Conservation (phyloP, 2,888 invertebrate species). For the Ctena decussata region DNA sequence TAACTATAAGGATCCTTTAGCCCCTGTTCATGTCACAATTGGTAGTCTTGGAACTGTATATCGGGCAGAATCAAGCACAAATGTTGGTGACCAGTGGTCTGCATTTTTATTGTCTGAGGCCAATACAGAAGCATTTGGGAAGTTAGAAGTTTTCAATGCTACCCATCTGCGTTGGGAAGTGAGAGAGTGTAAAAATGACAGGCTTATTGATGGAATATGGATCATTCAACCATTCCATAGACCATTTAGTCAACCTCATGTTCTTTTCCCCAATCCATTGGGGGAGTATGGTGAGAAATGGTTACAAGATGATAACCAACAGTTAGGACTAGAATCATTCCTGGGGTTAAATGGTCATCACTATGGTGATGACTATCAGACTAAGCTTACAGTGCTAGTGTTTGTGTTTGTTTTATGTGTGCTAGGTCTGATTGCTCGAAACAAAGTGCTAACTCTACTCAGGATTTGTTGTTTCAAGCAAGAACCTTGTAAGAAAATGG, state of each 20-base stretch:
- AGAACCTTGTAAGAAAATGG: constrained; percentile 65
- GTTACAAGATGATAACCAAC: constrained; percentile 49
- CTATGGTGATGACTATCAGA: constrained; percentile 71
- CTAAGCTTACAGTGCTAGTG: constrained; percentile 66
- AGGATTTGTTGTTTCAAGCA: constrained; percentile 71
- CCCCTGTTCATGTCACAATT: constrained; percentile 79
- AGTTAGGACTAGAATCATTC: constrained; percentile 60
- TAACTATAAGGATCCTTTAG: constrained; percentile 77
- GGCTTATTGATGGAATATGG: constrained; percentile 74
- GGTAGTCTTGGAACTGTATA: constrained; percentile 79
- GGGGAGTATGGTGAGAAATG: constrained; percentile 67
- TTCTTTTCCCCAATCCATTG: constrained; percentile 67
- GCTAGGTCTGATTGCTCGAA: constrained; percentile 65
- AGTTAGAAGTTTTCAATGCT: constrained; percentile 73
- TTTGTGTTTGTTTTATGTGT: constrained; percentile 68
- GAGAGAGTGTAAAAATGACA: constrained; percentile 72
- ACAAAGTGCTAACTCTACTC: constrained; percentile 67
- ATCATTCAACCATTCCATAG: constrained; percentile 76
- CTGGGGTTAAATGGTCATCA: constrained; percentile 59
- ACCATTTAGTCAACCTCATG: constrained; percentile 67
- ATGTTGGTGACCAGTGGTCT: constrained; percentile 73
- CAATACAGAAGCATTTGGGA: constrained; percentile 75
- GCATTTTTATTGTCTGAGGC: constrained; percentile 71
- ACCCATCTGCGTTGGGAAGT: constrained; percentile 80
- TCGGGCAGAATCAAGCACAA: constrained; percentile 65